A percentile compares a stretch with the other conserved stretches of the same genome.
Conservation (phyloP, 2,888 invertebrate species). For the Bombylius discolor region DNA sequence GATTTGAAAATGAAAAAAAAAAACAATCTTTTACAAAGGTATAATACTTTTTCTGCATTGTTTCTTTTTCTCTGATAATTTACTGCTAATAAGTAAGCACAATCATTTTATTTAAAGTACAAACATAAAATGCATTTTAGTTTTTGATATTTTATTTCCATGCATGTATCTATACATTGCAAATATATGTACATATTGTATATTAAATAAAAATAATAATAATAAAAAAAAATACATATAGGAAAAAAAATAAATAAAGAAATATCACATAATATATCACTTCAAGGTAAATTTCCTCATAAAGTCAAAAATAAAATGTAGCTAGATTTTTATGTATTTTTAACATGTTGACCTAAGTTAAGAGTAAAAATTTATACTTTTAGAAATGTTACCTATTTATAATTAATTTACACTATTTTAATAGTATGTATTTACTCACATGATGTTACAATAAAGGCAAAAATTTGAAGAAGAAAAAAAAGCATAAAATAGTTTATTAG, state of each 20-base stretch:
- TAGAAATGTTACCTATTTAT: not conserved
- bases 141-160: too few relatives aligned
- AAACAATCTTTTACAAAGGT: too few relatives aligned
- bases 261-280: not conserved
- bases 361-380: not conserved
- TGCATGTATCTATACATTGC: too few relatives aligned
- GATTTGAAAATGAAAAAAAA: too few relatives aligned
- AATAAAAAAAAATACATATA: not conserved
- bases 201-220: not conserved
- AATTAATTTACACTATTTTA: not conserved
- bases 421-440: not conserved
- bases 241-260: not conserved
- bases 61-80: too few relatives aligned
- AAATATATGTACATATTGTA: too few relatives aligned
- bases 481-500: not conserved
- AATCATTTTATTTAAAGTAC: too few relatives aligned
- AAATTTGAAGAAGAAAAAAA: not conserved
- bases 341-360: not conserved
- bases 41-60: too few relatives aligned
- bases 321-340: not conserved
- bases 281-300: conserved; percentile 4
- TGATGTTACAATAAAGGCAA: not conserved
- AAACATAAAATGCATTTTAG: too few relatives aligned
- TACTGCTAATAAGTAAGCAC: too few relatives aligned
- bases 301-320: not conserved